Evolutionary conservation across 2,113 vertebrate genomes (phyloP).

Genomic region (Cebidichthys violaceus): DNA sequence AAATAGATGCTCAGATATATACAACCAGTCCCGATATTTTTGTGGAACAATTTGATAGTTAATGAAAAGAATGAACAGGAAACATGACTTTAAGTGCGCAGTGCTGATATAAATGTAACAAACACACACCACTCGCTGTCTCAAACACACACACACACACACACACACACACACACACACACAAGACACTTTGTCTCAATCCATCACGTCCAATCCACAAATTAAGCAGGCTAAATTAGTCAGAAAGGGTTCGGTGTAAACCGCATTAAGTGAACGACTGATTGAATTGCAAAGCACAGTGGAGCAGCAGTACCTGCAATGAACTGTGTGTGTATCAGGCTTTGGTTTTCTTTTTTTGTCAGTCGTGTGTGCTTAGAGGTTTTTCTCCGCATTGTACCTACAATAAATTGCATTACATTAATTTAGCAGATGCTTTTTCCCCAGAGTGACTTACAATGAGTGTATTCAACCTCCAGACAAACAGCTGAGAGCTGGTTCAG

Average conservation of each 20-base stretch:
- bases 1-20: too few species aligned
- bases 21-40: too few species aligned
- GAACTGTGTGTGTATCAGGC: conserved; percentile 15
- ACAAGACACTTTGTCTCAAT: conserved; percentile 35
- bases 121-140: neutral
- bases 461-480: conserved; percentile 12
- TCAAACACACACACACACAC: neutral
- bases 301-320: conserved; percentile 30
- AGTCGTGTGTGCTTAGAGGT: neutral
- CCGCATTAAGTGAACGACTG: conserved; percentile 58
- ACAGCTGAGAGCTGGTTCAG: neutral
- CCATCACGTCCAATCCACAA: conserved; percentile 54
- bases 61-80: neutral
- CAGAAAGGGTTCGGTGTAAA: conserved; percentile 56
- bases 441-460: conserved; percentile 9
- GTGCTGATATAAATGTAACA: neutral
- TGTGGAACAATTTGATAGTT: neutral
- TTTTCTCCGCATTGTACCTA: neutral
- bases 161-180: conserved; percentile 10
- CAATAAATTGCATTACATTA: conserved; percentile 3
- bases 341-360: neutral
- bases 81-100: conserved; percentile 6
- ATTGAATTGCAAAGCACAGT: conserved; percentile 54
- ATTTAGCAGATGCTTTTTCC: conserved; percentile 1
- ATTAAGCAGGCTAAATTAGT: conserved; percentile 53